Evolutionary conservation across 2,797 vertebrate species (phyloP).

Genomic region (Salmo trutta): DNA sequence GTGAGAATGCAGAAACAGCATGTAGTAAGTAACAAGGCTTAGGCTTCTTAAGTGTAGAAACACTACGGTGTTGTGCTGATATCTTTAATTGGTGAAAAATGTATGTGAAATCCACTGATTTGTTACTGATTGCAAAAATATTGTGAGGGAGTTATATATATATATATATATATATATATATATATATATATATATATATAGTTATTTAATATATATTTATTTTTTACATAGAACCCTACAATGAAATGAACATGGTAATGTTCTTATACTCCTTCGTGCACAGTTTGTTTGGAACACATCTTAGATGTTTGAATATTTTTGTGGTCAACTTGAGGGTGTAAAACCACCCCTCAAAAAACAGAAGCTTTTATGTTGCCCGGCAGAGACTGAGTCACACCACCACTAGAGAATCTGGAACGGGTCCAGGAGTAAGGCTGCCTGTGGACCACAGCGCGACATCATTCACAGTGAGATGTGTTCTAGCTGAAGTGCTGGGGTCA

Average conservation of each 20-base stretch:
- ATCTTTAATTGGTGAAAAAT: slow-evolving; percentile 6
- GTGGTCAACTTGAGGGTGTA: slow-evolving; percentile 20
- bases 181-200: not conserved
- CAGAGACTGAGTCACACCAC: slow-evolving; percentile 70
- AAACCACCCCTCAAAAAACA: slow-evolving; percentile 29
- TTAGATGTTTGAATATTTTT: slow-evolving; percentile 7
- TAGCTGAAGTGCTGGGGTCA: slow-evolving; percentile 60
- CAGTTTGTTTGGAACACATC: not conserved
- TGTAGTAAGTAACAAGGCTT: not conserved
- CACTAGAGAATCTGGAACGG: slow-evolving; percentile 73
- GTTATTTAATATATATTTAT: not conserved
- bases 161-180: not conserved
- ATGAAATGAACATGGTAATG: not conserved
- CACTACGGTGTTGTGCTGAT: slow-evolving; percentile 16
- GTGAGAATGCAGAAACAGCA: slow-evolving; percentile 25
- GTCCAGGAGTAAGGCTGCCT: slow-evolving; percentile 62
- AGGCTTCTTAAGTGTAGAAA: slow-evolving; percentile 34
- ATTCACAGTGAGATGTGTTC: slow-evolving; percentile 65
- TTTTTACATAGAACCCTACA: not conserved
- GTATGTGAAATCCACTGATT: not conserved
- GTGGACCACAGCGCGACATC: slow-evolving; percentile 65
- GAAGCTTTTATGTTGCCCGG: slow-evolving; percentile 53
- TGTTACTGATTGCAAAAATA: not conserved
- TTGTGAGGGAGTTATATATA: not conserved
- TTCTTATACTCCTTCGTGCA: not conserved